Evolutionary conservation across 2,888 invertebrate species (phyloP).

Genomic region (Silvanus unidentatus): DNA sequence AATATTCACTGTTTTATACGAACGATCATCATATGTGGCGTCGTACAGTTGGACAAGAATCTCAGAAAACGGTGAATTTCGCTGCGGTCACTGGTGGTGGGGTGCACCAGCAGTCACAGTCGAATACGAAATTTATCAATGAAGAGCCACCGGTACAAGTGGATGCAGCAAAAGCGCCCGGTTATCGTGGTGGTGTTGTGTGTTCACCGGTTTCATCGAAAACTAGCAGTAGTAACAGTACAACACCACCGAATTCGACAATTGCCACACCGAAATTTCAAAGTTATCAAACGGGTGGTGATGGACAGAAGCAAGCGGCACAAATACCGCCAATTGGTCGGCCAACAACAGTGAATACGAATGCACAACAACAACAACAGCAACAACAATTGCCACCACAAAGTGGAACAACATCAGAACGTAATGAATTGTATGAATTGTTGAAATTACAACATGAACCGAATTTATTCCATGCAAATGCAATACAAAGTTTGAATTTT

Average conservation of each 20-base stretch:
- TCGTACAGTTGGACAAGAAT: slow-evolving; percentile 26
- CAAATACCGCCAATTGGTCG: slow-evolving; percentile 25
- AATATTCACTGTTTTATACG: slow-evolving; percentile 87
- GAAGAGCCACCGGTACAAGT: slow-evolving; percentile 58
- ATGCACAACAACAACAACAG: slow-evolving; percentile 25
- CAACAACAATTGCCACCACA: no score
- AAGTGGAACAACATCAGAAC: no score
- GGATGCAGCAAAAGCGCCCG: slow-evolving; percentile 86
- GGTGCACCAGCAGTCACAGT: not conserved
- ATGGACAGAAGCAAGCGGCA: slow-evolving; percentile 31
- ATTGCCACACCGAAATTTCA: slow-evolving; percentile 12
- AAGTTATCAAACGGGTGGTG: slow-evolving; percentile 22
- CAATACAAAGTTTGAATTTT: no score
- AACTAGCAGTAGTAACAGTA: slow-evolving; percentile 46
- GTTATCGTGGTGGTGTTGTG: slow-evolving; percentile 74
- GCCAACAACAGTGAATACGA: slow-evolving; percentile 14
- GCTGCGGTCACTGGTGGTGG: slow-evolving; percentile 62
- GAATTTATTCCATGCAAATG: slow-evolving; percentile 12
- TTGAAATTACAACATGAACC: slow-evolving; percentile 23
- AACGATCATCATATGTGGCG: slow-evolving; percentile 61
- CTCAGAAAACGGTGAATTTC: slow-evolving; percentile 60
- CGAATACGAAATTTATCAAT: slow-evolving; percentile 46
- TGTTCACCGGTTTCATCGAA: slow-evolving; percentile 71
- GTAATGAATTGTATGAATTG: slow-evolving; percentile 24
- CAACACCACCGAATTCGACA: slow-evolving; percentile 48